Conservation (phyloP, 2,888 invertebrate genomes). For the Zonitis immaculata region DNA sequence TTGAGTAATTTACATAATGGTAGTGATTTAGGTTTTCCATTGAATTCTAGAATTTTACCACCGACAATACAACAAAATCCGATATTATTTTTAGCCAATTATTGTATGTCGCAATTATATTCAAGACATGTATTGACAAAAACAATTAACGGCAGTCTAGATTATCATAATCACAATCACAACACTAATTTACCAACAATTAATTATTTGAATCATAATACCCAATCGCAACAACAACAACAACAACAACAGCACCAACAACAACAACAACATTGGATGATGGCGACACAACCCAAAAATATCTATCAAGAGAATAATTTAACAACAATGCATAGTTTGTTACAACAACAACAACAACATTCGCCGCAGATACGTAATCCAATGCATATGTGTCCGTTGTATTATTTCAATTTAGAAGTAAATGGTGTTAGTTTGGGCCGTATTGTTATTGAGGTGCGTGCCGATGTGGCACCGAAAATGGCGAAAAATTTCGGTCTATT, state of each 20-base stretch:
- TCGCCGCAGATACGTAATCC: constrained; percentile 55
- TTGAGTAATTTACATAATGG: constrained; percentile 59
- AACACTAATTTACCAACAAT: constrained; percentile 39
- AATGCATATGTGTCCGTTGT: constrained; percentile 63
- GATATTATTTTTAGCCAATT: constrained; percentile 68
- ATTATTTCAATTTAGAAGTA: constrained; percentile 72
- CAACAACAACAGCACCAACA: constrained; percentile 29
- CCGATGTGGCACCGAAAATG: constrained; percentile 77
- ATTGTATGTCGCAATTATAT: constrained; percentile 70
- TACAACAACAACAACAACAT: no score
- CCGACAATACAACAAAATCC: constrained; percentile 57
- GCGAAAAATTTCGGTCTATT: constrained; percentile 71
- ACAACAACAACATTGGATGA: constrained; percentile 37
- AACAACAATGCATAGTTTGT: constrained; percentile 43
- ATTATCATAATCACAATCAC: constrained; percentile 48
- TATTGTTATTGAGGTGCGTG: constrained; percentile 71
- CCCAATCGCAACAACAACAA: constrained; percentile 30
- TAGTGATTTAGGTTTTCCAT: constrained; percentile 51
- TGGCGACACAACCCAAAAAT: constrained; percentile 44
- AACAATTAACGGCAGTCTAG: constrained; percentile 50
- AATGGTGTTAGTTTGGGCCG: constrained; percentile 66
- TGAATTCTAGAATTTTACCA: constrained; percentile 41
- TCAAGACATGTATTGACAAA: constrained; percentile 60
- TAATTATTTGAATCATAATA: constrained; percentile 39
- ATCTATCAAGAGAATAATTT: constrained; percentile 45